Evolutionary conservation across 2,888 invertebrate genomes (phyloP).

Genomic region (Athrips mouffetella): DNA sequence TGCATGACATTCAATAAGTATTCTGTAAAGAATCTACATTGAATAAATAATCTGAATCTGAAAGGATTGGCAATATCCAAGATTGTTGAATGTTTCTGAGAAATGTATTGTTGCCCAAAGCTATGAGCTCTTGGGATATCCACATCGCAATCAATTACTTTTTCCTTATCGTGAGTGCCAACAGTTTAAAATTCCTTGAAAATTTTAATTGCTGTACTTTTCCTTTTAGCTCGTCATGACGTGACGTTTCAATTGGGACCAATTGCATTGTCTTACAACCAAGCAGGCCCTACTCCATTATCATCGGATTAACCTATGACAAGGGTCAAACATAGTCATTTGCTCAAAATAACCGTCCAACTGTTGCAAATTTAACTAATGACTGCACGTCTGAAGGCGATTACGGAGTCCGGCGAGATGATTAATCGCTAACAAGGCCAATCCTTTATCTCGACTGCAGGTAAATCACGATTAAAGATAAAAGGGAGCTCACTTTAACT

Average conservation of each 20-base stretch:
- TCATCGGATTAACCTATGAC: slow-evolving; percentile 34
- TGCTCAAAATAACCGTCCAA: slow-evolving; percentile 55
- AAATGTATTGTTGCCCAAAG: slow-evolving; percentile 9
- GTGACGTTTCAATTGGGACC: slow-evolving; percentile 17
- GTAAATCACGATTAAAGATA: slow-evolving; percentile 34
- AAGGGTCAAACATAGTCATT: slow-evolving; percentile 41
- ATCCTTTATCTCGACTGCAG: slow-evolving; percentile 46
- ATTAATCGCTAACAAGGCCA: slow-evolving; percentile 53
- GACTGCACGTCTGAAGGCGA: slow-evolving; percentile 48
- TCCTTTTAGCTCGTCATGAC: slow-evolving; percentile 34
- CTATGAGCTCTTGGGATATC: slow-evolving; percentile 33
- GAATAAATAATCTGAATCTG: too few species aligned
- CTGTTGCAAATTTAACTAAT: slow-evolving; percentile 65
- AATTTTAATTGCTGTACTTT: slow-evolving; percentile 23
- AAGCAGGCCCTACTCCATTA: background rate
- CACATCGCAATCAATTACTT: slow-evolving; percentile 22
- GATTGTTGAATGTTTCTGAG: background rate
- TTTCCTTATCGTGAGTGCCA: slow-evolving; percentile 29
- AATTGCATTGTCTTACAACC: slow-evolving; percentile 15
- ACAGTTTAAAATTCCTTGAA: background rate
- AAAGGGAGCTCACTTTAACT: slow-evolving; percentile 20
- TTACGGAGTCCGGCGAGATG: slow-evolving; percentile 48
- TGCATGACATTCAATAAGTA: too few species aligned
- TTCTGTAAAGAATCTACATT: too few species aligned
- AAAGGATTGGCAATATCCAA: too few species aligned